Base-by-base conservation (phyloP, 1,140 invertebrate genomes). In the Drosophila ambigua region DNA sequence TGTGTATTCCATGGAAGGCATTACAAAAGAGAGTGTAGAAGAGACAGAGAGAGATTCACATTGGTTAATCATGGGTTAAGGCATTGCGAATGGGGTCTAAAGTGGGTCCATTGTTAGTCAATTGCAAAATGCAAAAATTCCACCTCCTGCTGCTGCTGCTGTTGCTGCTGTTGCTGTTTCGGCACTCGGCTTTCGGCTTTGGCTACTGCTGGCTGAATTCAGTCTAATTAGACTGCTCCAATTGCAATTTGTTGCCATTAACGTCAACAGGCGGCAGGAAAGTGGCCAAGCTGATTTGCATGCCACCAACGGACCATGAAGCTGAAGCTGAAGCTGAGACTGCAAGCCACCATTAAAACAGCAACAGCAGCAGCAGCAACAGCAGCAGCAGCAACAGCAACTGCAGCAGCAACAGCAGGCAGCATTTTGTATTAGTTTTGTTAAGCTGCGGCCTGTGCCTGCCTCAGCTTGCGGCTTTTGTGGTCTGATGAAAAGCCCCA, bases 231-330 rank as follows among this genome's bases (percentile, higher is more conserved):
- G 71, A 63, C 78, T 61, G 72, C 60, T 77, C 74, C 76, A 71
- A 67, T 85, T 91, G 74, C 77, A 85, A 79, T 89, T 88, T 77
- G 82, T 63, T 63, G 79, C 82, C 82, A 85, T 85, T 85, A 82
- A 76, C 91, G 89, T 88, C 88, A 89, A 89, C 60, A 65, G 72
- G 45, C 48, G 46, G 64, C 51, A 68, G 80, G 11, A 80, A 71
- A 76, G 59, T 81, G 76, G 82, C 68, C 79, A 79, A 39, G 77
- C 67, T 79, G 79, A 87, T 88, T 87, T 88, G 76, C 83, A 88
- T 88, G 83, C 61, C 67, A 64, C 46, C 76, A 76, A 72, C 81
- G 71, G 62, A 80, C 69, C 82, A 77, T 87, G 82, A 85, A 78
- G 63, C 65, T 52, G 23, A 53, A 62, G 73, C 80, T 50, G 77